Evolutionary conservation across 2,113 vertebrate species (phyloP), one percentile per base, ranked within the genome.

Genomic region (Tretioscincus oriximinensis): DNA sequence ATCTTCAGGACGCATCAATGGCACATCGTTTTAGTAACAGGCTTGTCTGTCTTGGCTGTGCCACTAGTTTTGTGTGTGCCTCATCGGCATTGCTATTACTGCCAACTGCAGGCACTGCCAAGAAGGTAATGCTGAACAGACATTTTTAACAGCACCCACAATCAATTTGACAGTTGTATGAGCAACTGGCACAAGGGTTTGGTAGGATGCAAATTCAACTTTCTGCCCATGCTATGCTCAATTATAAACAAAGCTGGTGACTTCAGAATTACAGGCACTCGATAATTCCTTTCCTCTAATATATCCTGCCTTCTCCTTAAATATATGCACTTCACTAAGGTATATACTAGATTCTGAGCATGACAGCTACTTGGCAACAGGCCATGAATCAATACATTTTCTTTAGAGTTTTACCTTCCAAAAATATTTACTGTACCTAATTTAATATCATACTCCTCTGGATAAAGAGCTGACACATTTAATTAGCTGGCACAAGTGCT

Each of bases 381-480:
- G 93, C 94, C 94, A 94, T 69, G 87, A 92, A 94, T 95, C 95
- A 92, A 86, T 94, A 94, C 90, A 90, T 94, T 94, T 93, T 94
- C 94, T 89, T 92, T 91, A 93, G 92, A 93, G 90, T 90, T 96
- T 88, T 90, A 88, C 84, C 92, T 90, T 95, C 93, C 90, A 92
- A 95, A 96, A 96, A 95, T 95, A 96, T 95, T 95, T 96, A 94
- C 94, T 94, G 92, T 93, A 94, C 92, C 90, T 94, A 94, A 96
- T 95, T 95, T 95, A 94, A 94, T 95, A 93, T 92, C 93, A 93
- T 86, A 89, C 93, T 93, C 92, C 92, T 86, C 92, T 92, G 91
- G 92, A 94, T 95, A 94, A 95, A 93, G 90, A 93, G 92, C 92
- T 94, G 94, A 94, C 94, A 94, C 89, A 85, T 95, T 93, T 95